A percentile compares a stretch with the other conserved stretches of the same genome.
phyloP scores from a whole-genome alignment of 1,140 invertebrate species.

The Lasaia peninsularis region DNA sequence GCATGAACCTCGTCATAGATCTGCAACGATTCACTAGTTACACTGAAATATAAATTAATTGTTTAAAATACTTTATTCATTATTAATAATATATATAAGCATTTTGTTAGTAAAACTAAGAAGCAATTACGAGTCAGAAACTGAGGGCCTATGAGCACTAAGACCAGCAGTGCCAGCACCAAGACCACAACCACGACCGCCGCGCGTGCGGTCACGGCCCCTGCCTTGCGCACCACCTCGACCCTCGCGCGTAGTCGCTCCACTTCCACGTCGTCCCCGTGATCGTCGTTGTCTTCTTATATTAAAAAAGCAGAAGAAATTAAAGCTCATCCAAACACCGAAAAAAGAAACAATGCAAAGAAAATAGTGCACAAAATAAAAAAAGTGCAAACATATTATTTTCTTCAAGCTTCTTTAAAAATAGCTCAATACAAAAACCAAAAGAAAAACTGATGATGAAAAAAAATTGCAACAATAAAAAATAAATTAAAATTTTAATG shows the following conservation, averaged over 20 bases:
- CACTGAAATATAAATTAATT: conserved; percentile 12
- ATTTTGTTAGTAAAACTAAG: background rate
- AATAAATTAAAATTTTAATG: background rate
- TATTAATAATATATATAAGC: background rate
- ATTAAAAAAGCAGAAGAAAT: background rate
- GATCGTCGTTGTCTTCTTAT: background rate
- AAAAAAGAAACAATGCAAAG: background rate
- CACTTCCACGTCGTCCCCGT: background rate
- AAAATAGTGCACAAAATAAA: background rate
- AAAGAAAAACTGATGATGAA: background rate
- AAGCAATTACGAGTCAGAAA: background rate
- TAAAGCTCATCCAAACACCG: background rate
- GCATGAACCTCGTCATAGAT: conserved; percentile 1
- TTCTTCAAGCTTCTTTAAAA: background rate
- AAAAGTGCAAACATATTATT: background rate
- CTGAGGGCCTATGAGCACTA: background rate
- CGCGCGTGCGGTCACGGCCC: background rate
- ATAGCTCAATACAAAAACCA: background rate
- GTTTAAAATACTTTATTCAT: conserved; percentile 12
- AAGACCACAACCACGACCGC: conserved; percentile 3
- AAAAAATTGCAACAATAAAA: background rate
- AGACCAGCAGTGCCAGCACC: background rate
- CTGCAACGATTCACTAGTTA: conserved; percentile 10
- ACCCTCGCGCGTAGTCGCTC: conserved; percentile 1
- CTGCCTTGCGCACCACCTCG: no score